Evolutionary conservation across 2,113 vertebrate species (phyloP).

Genomic region (Lates calcarifer): DNA sequence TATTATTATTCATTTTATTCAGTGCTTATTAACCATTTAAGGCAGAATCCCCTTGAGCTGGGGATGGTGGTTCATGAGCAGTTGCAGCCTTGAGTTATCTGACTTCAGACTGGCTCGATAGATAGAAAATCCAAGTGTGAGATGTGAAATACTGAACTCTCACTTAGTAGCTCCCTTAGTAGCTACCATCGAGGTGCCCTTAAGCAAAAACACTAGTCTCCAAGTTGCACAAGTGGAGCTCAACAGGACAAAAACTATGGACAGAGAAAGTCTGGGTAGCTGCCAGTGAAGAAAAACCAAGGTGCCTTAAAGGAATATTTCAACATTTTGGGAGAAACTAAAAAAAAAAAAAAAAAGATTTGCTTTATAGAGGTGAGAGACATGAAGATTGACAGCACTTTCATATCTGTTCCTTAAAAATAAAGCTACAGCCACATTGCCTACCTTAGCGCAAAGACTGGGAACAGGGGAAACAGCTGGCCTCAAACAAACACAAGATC

Average conservation of each 20-base stretch:
- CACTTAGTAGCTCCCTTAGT: background rate
- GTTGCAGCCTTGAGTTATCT: background rate
- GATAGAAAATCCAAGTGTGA: conserved; percentile 23
- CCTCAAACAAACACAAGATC: no score
- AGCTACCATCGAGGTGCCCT: conserved; percentile 30
- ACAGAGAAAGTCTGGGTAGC: background rate
- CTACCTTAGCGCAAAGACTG: conserved; percentile 6
- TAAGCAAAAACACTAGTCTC: conserved; percentile 19
- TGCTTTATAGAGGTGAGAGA: background rate
- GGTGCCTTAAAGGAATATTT: background rate
- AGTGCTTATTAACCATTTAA: conserved; percentile 14
- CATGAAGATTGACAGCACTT: background rate
- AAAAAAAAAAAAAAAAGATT: background rate
- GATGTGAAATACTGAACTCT: conserved; percentile 18
- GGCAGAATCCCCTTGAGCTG: background rate
- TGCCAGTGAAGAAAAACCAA: background rate
- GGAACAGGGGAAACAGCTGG: background rate
- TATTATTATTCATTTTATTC: conserved; percentile 21
- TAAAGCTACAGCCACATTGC: background rate
- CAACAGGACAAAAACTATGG: background rate
- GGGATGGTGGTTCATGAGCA: background rate
- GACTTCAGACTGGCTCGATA: conserved; percentile 6
- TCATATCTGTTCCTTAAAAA: background rate
- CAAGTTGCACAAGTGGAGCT: background rate
- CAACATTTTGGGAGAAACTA: background rate